Base-by-base conservation (phyloP, 2,113 vertebrate species). In the Scophthalmus maximus region DNA sequence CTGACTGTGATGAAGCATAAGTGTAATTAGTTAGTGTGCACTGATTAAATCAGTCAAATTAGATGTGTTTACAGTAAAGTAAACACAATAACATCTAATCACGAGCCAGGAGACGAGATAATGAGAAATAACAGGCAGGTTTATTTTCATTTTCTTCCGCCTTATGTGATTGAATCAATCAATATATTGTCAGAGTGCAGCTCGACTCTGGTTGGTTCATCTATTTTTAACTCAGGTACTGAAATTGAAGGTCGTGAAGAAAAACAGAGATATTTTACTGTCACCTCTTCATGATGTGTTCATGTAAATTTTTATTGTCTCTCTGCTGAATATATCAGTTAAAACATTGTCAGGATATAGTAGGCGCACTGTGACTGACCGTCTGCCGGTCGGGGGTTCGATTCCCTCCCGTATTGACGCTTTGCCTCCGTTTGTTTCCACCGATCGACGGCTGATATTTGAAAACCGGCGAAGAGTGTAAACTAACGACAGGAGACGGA, bases 371-470 rank as follows among this genome's bases (percentile, higher is more conserved):
- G n/a, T n/a, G n/a, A n/a, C n/a, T n/a, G n/a, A n/a, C n/a, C n/a
- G n/a, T n/a, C n/a, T n/a, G n/a, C n/a, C n/a, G 56, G 49, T 38
- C 7, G 65, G 2, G 0, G 40, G 59, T 49, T 40, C 15, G 53
- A 49, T 56, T 73, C 56, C 60, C 36, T 57, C 27, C 29, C 6
- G 32, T 1, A 9, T n/a, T 63, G 58, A 73, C 63, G 47, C n/a
- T 30, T 12, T 26, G 42, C 14, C 3, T 80, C 53, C 64, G 65
- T 85, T 75, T 70, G 56, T 69, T 69, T 61, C 59, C 65, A 42
- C n/a, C 51, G 61, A 82, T 81, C 64, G 67, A 76, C 49, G 22
- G 55, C 64, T 74, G 79, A 68, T 83, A 70, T 88, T 84, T 82
- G 63, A 75, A 82, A 74, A 74, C 46, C 51, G 17, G 18, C 65